phyloP scores from a whole-genome alignment of 2,888 invertebrate genomes.

The Odontomyia ornata region DNA sequence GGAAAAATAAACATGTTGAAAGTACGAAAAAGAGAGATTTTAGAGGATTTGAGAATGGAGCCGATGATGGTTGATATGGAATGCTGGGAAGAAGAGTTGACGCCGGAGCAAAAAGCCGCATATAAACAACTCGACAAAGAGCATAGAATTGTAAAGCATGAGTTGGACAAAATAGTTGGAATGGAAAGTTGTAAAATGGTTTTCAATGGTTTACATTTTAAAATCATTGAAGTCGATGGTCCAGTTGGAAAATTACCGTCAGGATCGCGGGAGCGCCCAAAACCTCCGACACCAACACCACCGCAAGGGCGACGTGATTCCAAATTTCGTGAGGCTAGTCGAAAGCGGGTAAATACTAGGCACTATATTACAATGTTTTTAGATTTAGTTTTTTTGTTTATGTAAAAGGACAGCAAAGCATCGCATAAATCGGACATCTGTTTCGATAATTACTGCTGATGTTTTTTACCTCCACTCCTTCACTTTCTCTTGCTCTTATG shows the following conservation, averaged over 20 bases:
- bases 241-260: slow-evolving; percentile 1
- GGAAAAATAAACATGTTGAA: background rate
- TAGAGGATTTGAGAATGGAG: background rate
- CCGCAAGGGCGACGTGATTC: background rate
- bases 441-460: no score
- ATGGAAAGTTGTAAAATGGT: slow-evolving; percentile 19
- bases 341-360: slow-evolving; percentile 3
- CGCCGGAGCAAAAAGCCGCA: slow-evolving; percentile 71
- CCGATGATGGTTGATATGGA: slow-evolving; percentile 67
- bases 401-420: no score
- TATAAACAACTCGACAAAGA: slow-evolving; percentile 73
- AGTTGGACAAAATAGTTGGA: slow-evolving; percentile 64
- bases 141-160: slow-evolving; percentile 71
- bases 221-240: slow-evolving; percentile 21
- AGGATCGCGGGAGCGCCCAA: background rate
- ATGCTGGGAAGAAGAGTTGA: slow-evolving; percentile 77
- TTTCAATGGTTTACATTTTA: slow-evolving; percentile 30
- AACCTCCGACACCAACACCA: background rate
- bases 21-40: slow-evolving; percentile 6
- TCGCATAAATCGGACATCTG: no score
- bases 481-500: no score
- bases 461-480: no score
- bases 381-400: no score
- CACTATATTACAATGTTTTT: no score
- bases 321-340: background rate